Evolutionary conservation across 2,113 vertebrate species (phyloP).

Genomic region (Scolopax mira): DNA sequence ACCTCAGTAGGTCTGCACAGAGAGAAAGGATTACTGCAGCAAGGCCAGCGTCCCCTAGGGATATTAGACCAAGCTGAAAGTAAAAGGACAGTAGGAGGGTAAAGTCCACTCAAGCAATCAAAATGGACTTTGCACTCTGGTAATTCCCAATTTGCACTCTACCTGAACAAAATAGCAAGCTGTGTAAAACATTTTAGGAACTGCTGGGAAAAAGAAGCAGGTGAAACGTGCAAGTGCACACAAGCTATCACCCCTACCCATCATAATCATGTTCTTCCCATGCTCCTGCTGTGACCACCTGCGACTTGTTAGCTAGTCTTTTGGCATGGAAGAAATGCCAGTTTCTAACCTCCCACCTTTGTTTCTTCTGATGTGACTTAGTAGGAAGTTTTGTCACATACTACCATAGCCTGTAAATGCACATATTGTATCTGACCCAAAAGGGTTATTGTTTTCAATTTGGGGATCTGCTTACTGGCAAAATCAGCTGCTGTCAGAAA

Average conservation of each 20-base stretch:
- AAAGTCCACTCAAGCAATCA: conserved; percentile 1
- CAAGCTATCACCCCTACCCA: background rate
- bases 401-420: background rate
- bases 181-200: background rate
- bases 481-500: background rate
- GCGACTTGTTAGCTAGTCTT: background rate
- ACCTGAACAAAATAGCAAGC: background rate
- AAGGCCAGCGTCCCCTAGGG: background rate
- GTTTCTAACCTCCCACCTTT: background rate
- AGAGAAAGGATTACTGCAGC: background rate
- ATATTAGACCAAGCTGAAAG: background rate
- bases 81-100: background rate
- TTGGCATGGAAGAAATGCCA: background rate
- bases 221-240: background rate
- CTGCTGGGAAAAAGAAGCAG: background rate
- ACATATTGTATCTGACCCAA: background rate
- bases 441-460: background rate
- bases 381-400: background rate
- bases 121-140: conserved; percentile 5
- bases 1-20: background rate
- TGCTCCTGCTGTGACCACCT: conserved; percentile 5
- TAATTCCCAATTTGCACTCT: background rate
- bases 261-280: background rate
- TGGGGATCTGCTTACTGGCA: background rate
- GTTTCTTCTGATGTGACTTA: background rate